Conservation (phyloP, 2,797 vertebrate species). For the Arrhamphus sclerolepis region DNA sequence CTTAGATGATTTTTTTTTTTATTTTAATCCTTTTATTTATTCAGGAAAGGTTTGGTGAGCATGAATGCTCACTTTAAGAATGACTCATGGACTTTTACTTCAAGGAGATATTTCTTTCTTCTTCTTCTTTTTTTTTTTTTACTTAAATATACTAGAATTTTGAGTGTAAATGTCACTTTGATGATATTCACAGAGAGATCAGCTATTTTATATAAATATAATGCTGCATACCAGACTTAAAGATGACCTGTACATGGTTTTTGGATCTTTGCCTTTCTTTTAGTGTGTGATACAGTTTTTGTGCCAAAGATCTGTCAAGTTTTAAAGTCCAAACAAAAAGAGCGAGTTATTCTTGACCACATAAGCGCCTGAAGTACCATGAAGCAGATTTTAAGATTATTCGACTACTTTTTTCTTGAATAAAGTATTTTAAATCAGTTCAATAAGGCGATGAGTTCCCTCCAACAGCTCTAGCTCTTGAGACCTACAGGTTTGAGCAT, state of each 20-base stretch:
- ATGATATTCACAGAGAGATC: constrained; percentile 4
- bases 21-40: constrained; percentile 46
- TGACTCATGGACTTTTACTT: constrained; percentile 39
- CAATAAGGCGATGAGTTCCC: no score
- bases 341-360: no score
- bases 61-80: constrained; percentile 13
- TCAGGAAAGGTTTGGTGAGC: constrained; percentile 31
- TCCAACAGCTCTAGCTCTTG: no score
- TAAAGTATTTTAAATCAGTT: no score
- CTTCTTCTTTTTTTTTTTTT: background rate
- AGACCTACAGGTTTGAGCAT: no score
- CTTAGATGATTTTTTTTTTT: constrained; percentile 43
- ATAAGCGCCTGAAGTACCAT: no score
- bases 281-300: no score
- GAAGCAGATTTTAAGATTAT: no score
- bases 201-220: background rate
- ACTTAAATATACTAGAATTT: background rate
- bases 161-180: constrained; percentile 14
- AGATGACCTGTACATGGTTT: background rate
- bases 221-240: background rate
- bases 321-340: no score
- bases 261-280: no score
- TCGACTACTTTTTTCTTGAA: no score
- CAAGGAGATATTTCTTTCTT: constrained; percentile 18
- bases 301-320: no score